Percentiles rank a stretch among this genome's conserved stretches.
phyloP scores from a whole-genome alignment of 2,888 invertebrate species.

The Anoplius nigerrimus region DNA sequence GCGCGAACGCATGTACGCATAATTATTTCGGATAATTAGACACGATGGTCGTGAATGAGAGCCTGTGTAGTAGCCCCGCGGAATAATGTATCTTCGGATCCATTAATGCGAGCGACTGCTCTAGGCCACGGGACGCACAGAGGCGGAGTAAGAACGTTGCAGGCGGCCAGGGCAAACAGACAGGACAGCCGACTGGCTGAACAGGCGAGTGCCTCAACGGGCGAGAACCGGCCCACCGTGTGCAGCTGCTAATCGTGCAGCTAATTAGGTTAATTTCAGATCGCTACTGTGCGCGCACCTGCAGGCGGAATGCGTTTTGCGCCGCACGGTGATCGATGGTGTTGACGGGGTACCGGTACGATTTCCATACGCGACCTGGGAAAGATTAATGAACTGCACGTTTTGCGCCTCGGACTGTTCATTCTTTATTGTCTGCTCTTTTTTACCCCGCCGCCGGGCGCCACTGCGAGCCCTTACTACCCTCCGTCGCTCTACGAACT shows the following conservation, averaged over 20 bases:
- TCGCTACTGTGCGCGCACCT: conserved; percentile 30
- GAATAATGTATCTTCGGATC: conserved; percentile 45
- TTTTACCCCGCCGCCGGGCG: too few species aligned
- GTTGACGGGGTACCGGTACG: conserved; percentile 19
- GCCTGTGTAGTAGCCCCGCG: conserved; percentile 14
- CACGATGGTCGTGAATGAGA: conserved; percentile 31
- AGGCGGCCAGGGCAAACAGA: background rate
- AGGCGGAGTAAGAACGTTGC: background rate
- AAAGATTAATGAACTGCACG: conserved; percentile 28
- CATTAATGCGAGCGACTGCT: conserved; percentile 41
- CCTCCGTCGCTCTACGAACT: too few species aligned
- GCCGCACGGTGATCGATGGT: conserved; percentile 20
- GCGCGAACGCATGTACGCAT: conserved; percentile 26
- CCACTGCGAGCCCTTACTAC: too few species aligned
- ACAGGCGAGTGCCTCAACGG: conserved; percentile 3
- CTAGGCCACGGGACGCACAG: conserved; percentile 14
- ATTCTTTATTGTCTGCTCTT: conserved; percentile 14
- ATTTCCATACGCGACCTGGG: conserved; percentile 34
- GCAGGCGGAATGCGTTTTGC: conserved; percentile 18
- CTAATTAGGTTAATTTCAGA: conserved; percentile 67
- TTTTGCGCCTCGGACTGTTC: conserved; percentile 25
- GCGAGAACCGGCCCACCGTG: conserved; percentile 5
- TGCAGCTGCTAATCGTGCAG: conserved; percentile 61
- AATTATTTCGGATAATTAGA: conserved; percentile 57
- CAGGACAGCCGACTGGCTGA: background rate